Percentiles rank a stretch among this genome's conserved stretches.
phyloP scores from a whole-genome alignment of 2,113 vertebrate genomes.

The Eulacestoma nigropectus region DNA sequence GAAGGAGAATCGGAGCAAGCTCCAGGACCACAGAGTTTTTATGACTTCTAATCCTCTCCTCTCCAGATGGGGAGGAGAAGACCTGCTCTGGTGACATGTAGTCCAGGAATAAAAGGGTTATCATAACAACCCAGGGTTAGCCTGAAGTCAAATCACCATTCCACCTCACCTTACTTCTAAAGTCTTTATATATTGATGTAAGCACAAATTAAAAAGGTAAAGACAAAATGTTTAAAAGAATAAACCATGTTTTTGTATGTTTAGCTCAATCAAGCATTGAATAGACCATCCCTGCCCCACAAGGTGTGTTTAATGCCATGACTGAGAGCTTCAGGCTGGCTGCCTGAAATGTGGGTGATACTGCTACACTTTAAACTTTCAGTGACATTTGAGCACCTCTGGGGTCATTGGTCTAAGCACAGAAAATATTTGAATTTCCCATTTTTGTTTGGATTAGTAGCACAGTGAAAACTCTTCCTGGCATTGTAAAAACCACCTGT shows the following conservation, averaged over 20 bases:
- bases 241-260: not conserved
- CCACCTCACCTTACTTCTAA: not conserved
- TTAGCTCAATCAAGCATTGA: not conserved
- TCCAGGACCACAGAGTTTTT: not conserved
- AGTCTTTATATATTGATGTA: not conserved
- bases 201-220: not conserved
- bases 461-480: not conserved
- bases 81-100: not conserved
- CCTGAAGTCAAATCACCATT: not conserved
- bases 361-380: not conserved
- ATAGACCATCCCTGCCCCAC: not conserved
- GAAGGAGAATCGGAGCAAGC: not conserved
- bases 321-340: not conserved
- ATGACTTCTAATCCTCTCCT: not conserved
- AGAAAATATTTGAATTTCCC: not conserved
- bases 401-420: not conserved
- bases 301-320: not conserved
- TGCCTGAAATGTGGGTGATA: not conserved
- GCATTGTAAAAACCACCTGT: not conserved
- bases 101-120: not conserved
- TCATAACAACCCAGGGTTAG: not conserved
- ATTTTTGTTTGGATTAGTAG: not conserved
- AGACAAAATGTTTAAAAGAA: not conserved
- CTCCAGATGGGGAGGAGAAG: not conserved
- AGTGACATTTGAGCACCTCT: not conserved